These are phyloP conservation scores for Lasioglossum vierecki DNA, from an alignment of 2,888 invertebrate species.

Conservation along the genomic window DNA sequence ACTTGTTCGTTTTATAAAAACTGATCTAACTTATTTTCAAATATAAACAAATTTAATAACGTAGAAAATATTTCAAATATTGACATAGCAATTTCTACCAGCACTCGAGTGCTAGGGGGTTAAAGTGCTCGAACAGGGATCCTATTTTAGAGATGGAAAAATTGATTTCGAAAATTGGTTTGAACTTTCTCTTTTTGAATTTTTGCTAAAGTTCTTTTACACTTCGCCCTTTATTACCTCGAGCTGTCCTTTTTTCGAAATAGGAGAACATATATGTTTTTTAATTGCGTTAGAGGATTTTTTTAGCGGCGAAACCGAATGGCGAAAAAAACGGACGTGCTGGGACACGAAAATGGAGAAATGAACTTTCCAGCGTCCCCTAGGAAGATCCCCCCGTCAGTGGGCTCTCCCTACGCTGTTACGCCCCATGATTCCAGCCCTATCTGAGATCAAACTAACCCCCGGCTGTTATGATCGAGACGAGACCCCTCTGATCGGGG, in stretches of 20 bases:
- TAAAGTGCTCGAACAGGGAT: not conserved
- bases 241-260: not conserved
- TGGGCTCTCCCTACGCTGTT: constrained; percentile 40
- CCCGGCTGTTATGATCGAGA: constrained; percentile 50
- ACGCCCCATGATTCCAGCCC: constrained; percentile 54
- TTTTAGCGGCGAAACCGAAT: not conserved
- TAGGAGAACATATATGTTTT: not conserved
- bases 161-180: not conserved
- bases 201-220: not conserved
- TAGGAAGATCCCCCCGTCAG: constrained; percentile 39
- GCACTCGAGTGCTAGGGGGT: not conserved
- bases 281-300: constrained; percentile 24
- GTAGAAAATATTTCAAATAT: not conserved
- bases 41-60: not conserved
- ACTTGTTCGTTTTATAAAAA: too few relatives aligned
- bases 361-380: constrained; percentile 70
- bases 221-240: not conserved
- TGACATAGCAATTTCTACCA: not conserved
- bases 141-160: not conserved
- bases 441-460: constrained; percentile 54
- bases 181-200: not conserved
- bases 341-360: constrained; percentile 78
- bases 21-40: not conserved
- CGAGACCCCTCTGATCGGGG: constrained; percentile 35
- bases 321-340: constrained; percentile 58